Base-by-base conservation (phyloP, 2,113 vertebrate species). In the Cromileptes altivelis region DNA sequence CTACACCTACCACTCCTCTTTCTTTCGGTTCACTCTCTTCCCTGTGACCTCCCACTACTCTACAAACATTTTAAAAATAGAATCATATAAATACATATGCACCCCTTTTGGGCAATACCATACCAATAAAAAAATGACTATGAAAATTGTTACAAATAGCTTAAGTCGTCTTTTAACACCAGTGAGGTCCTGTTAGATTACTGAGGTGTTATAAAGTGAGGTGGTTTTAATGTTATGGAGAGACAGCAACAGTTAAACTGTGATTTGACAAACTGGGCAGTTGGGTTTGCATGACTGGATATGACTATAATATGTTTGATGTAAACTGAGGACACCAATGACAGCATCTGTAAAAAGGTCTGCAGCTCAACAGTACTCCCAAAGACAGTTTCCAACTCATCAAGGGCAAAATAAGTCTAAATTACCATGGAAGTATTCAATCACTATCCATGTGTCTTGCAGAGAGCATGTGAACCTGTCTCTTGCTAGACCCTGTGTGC, bases 1-100 rank as follows among this genome's bases (percentile, higher is more conserved):
- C 75, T 62, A 91, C 80, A 88, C 76, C 82, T 89, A 83, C 65
- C 83, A 81, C 84, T 67, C 58, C 76, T 74, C 70, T 86, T 81
- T 81, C 72, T 82, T 90, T 84, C 60, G 82, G 27, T 25, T 85
- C 64, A 86, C 62, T 42, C 52, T 61, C 82, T 57, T 70, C 72
- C 64, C 47, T 56, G 42, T 27, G 23, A 75, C 84, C 80, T 82
- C 79, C 71, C 55, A 49, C 55, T 70, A 50, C 50, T 65, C 50
- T 47, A 67, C 30, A 75, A 76, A 70, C 25, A 12, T 19, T 63
- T 60, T 37, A 75, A 72, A 84, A 84, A 81, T 73, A 80, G 70
- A 77, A 40, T 33, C 37, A 72, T 14, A 69, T 58, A 40, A 74
- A 73, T 68, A 58, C 17, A 68, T 63, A 40, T 21, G 45, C 58